Base-by-base conservation (phyloP, 1,140 invertebrate genomes). In the Oscheius sp. region DNA sequence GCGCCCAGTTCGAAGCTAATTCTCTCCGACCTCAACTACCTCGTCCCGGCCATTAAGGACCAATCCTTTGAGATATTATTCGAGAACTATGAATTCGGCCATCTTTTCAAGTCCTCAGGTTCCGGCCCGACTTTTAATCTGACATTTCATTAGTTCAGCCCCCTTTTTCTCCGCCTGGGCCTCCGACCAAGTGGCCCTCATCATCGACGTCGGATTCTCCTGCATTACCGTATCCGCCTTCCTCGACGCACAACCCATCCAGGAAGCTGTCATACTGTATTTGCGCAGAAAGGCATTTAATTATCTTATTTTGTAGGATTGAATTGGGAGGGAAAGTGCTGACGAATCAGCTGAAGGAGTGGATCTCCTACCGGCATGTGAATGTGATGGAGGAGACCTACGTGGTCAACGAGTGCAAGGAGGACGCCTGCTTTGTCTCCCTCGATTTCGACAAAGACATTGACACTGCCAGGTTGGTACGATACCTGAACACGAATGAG, bases 371-470 rank as follows among this genome's bases (percentile, higher is more conserved):
- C 84, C 88, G 95, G 38, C 95, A 99, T 81, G 86, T 99, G 20
- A 93, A 99, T 88, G 94, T 99, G 0, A 94, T 97, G 92, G 95
- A 99, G 84, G 97, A 99, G 86, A 97, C 95, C 0, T 95, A 94
- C 86, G 94, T 99, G 0, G 94, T 99, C 10, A 99, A 99, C 86
- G 94, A 99, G 87, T 91, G 92, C 0, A 99, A 99, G 85, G 97
- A 99, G 87, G 95, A 99, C 85, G 90, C 91, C 0, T 99, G 95
- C 83, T 99, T 91, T 87, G 93, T 99, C 0, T 91, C 94, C 0
- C 88, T 89, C 78, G 88, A 97, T 82, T 94, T 96, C 81, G 90
- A 90, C 80, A 86, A 86, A 20, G 93, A 97, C 74, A 92, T 99
- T 90, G 88, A 89, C 45, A 89, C 88, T 62, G 90, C 92, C 3